phyloP scores from a whole-genome alignment of 2,113 vertebrate genomes.

The Phrynosoma platyrhinos region DNA sequence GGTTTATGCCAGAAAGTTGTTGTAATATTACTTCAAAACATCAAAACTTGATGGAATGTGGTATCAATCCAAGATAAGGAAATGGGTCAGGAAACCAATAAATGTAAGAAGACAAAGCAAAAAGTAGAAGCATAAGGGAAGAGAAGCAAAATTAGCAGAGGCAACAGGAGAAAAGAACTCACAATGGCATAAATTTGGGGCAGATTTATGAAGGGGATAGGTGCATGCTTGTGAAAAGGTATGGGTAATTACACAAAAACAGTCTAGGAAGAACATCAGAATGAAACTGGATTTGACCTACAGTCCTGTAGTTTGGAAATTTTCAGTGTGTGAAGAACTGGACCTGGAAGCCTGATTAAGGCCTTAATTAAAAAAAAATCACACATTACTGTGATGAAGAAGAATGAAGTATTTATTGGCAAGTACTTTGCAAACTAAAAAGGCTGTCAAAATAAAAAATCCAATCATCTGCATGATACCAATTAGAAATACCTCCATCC shows the following conservation, averaged over 20 bases:
- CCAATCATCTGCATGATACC: neutral
- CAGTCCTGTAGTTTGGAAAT: neutral
- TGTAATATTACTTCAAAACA: slow-evolving; percentile 38
- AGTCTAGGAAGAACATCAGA: neutral
- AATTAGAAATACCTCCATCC: neutral
- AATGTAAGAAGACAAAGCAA: neutral
- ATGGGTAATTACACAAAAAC: neutral
- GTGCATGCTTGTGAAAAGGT: neutral
- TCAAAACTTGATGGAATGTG: slow-evolving; percentile 23
- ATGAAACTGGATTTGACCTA: neutral
- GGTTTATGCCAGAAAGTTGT: slow-evolving; percentile 28
- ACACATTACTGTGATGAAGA: neutral
- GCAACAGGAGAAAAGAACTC: neutral
- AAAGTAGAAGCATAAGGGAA: slow-evolving; percentile 14
- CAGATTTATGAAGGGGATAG: neutral
- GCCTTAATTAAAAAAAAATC: neutral
- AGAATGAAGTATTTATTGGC: neutral
- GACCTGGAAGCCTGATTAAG: neutral
- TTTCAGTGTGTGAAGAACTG: neutral
- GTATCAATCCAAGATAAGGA: slow-evolving; percentile 23
- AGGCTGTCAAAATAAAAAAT: neutral
- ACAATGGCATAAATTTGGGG: neutral
- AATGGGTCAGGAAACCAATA: neutral
- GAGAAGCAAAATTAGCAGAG: neutral
- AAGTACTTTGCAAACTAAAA: neutral